Evolutionary conservation across 1,140 invertebrate genomes (phyloP).

Genomic region (Platyscapa corneri): DNA sequence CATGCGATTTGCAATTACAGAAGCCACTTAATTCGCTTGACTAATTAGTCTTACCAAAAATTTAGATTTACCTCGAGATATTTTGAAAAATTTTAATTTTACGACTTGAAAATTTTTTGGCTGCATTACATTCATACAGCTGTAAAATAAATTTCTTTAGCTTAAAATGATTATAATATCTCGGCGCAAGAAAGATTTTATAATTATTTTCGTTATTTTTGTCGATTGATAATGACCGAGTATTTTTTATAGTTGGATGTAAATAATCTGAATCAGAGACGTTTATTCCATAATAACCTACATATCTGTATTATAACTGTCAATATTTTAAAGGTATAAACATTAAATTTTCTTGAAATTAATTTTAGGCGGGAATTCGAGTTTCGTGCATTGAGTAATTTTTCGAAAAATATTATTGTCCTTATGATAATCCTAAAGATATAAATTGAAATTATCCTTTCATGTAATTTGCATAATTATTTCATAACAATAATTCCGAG

Average conservation of each 20-base stretch:
- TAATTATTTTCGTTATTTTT: constrained; percentile 24
- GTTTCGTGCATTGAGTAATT: no score
- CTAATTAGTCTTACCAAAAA: constrained; percentile 3
- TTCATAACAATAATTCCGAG: no score
- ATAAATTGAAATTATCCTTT: no score
- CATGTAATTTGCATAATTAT: no score
- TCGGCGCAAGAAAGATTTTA: not conserved
- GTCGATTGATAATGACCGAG: not conserved
- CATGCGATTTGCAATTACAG: not conserved
- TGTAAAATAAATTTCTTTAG: constrained; percentile 19
- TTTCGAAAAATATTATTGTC: no score
- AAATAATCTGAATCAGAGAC: constrained; percentile 13
- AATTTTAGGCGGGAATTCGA: not conserved
- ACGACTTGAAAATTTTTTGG: not conserved
- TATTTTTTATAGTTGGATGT: not conserved
- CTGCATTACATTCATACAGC: not conserved
- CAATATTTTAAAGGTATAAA: not conserved
- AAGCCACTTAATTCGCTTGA: not conserved
- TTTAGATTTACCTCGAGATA: not conserved
- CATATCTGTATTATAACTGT: not conserved
- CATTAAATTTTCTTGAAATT: not conserved
- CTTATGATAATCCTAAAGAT: no score
- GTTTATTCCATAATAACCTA: constrained; percentile 1
- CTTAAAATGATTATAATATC: not conserved
- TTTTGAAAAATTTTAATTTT: constrained; percentile 18